A percentile compares a stretch with the other conserved stretches of the same genome.
Evolutionary conservation across 2,113 vertebrate genomes (phyloP).

Genomic region (Pagrus major): DNA sequence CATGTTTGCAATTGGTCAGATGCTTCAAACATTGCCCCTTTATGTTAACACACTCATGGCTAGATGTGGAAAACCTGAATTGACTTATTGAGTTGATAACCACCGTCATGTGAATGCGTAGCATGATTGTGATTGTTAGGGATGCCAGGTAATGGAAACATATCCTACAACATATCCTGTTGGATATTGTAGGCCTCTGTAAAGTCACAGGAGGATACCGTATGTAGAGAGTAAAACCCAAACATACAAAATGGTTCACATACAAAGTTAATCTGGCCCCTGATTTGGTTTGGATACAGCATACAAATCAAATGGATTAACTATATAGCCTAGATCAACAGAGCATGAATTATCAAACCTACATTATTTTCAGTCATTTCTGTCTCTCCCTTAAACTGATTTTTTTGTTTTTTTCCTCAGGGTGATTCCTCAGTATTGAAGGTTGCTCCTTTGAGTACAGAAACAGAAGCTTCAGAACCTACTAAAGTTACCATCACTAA

Average conservation of each 20-base stretch:
- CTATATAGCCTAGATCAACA: not conserved
- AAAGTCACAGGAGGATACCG: not conserved
- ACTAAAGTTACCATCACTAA: slow-evolving; percentile 92
- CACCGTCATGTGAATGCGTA: too few relatives aligned
- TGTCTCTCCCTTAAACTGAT: slow-evolving; percentile 52
- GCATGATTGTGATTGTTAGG: too few relatives aligned
- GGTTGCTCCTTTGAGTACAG: slow-evolving; percentile 1
- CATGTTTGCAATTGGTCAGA: too few relatives aligned
- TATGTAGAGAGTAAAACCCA: not conserved
- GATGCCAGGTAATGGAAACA: too few relatives aligned
- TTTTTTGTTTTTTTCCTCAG: slow-evolving; percentile 71
- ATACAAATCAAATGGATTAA: not conserved
- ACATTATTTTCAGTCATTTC: not conserved
- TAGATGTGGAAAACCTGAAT: too few relatives aligned
- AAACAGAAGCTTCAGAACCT: slow-evolving; percentile 79
- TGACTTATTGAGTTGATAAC: too few relatives aligned
- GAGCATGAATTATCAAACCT: not conserved
- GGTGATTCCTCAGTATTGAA: slow-evolving; percentile 48
- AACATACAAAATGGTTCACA: not conserved
- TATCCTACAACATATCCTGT: too few relatives aligned
- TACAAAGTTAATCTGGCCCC: not conserved
- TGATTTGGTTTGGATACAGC: not conserved
- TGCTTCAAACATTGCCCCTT: too few relatives aligned
- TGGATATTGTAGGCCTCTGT: too few relatives aligned
- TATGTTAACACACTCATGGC: too few relatives aligned